Evolutionary conservation across 2,888 invertebrate genomes (phyloP), one percentile per base, ranked within the genome.

Genomic region (Lasioglossum villosulum): DNA sequence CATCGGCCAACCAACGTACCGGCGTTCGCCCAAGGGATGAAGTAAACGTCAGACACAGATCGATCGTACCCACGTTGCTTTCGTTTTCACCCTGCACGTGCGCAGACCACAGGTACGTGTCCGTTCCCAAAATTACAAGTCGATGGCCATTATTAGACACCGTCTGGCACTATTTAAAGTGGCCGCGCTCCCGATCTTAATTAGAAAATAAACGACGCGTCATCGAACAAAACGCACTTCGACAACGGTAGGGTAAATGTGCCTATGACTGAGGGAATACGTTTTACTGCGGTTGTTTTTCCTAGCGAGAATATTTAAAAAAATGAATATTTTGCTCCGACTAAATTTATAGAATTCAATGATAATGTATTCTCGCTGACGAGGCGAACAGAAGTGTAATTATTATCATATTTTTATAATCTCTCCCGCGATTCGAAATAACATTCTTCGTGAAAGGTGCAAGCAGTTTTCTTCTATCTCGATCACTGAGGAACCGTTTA

Each of bases 11-110:
- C 4, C 71, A 45, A 66, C 78, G 39, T 74, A 77, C 86, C 78
- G 83, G 83, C 74, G 73, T 86, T 70, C 27, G 23, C 23, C 12
- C 73, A 56, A 79, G 86, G 78, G 77, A 86, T 85, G 82, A 86
- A 82, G 45, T 85, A 86, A 70, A 39, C 56, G 23, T 68, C n/a
- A 23, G 3, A 37, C 23, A 42, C 12, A 19, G 71, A 75, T 66
- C 39, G 63, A 27, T 45, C 68, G 16, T 39, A 45, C 59, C 84
- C 68, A 68, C 68, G 68, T 80, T 77, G 80, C 79, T 77, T 45
- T 76, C 66, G 19, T 63, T 63, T 63, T 71, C 45, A 66, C 30
- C 16, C 34, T 48, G 52, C 75, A 75, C 16, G 14, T 75, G 75
- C 14, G 37, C 56, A n/a, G 39, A 37, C 52, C 27, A 75, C 70